These are phyloP conservation scores for Gambusia holbrooki DNA, from an alignment of 2,113 vertebrate genomes.

Conservation along the genomic window DNA sequence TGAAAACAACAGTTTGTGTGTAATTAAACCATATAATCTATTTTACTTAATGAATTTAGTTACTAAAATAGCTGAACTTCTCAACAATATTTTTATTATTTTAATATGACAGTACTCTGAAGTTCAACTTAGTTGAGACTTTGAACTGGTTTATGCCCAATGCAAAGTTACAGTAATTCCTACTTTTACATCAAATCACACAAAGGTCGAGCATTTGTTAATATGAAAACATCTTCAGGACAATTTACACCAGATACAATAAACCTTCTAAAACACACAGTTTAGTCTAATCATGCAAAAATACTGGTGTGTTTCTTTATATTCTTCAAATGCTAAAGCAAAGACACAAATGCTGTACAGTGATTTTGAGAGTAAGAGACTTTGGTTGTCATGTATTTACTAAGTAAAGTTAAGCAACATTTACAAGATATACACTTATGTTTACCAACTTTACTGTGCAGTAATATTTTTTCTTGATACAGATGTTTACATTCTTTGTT, in stretches of 20 bases:
- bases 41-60: not conserved
- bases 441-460: constrained; percentile 24
- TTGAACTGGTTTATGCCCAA: constrained; percentile 27
- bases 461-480: constrained; percentile 34
- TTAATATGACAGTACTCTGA: constrained; percentile 11
- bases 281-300: constrained; percentile 68
- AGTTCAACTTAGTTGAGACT: constrained; percentile 29
- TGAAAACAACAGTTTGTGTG: not conserved
- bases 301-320: constrained; percentile 45
- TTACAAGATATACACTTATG: constrained; percentile 24
- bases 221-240: constrained; percentile 45
- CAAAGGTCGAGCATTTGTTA: constrained; percentile 22
- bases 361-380: constrained; percentile 15
- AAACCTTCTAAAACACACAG: constrained; percentile 38
- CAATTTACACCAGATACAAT: constrained; percentile 39
- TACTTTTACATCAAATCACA: constrained; percentile 35
- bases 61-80: not conserved
- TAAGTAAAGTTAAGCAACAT: constrained; percentile 30
- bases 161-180: constrained; percentile 36
- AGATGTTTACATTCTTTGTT: constrained; percentile 68
- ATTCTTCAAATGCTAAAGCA: constrained; percentile 34
- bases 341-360: constrained; percentile 39
- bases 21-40: not conserved
- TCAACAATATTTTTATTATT: not conserved
- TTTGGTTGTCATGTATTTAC: constrained; percentile 31